Percentiles rank a stretch among this genome's conserved stretches.
Evolutionary conservation across 2,113 vertebrate genomes (phyloP).

Genomic region (Hippocampus barbouri): DNA sequence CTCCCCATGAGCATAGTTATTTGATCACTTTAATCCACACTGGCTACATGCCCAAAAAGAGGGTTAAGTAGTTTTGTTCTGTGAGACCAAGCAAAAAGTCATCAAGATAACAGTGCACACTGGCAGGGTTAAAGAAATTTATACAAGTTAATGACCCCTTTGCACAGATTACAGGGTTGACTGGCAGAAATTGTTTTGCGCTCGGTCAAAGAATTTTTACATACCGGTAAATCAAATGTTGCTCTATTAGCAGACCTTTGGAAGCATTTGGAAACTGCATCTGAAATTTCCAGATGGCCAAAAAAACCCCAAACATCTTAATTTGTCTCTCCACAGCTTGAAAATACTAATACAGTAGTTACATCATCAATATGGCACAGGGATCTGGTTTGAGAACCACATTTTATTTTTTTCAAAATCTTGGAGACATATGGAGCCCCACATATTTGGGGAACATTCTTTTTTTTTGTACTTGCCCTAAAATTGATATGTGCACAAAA

Average conservation of each 20-base stretch:
- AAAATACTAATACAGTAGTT: background rate
- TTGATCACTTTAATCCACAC: conserved; percentile 53
- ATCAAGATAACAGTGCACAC: conserved; percentile 28
- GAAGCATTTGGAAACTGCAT: background rate
- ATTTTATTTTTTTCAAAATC: too few species aligned
- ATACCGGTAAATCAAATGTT: background rate
- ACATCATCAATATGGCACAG: too few species aligned
- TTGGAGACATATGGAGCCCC: too few species aligned
- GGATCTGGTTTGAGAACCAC: too few species aligned
- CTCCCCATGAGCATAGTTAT: conserved; percentile 49
- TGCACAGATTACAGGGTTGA: conserved; percentile 12
- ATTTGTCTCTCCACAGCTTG: background rate
- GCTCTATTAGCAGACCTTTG: background rate
- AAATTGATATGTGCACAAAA: too few species aligned
- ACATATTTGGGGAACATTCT: too few species aligned
- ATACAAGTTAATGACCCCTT: conserved; percentile 12
- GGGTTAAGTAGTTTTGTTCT: conserved; percentile 65
- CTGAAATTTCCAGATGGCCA: background rate
- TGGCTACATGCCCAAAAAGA: conserved; percentile 38
- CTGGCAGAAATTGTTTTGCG: background rate
- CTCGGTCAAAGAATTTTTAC: background rate
- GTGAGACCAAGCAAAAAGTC: conserved; percentile 47
- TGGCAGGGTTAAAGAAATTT: conserved; percentile 11
- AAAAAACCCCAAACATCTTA: background rate
- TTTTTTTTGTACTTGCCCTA: too few species aligned